Conservation (phyloP, 2,113 vertebrate species). For the Dryoscopus gambensis region DNA sequence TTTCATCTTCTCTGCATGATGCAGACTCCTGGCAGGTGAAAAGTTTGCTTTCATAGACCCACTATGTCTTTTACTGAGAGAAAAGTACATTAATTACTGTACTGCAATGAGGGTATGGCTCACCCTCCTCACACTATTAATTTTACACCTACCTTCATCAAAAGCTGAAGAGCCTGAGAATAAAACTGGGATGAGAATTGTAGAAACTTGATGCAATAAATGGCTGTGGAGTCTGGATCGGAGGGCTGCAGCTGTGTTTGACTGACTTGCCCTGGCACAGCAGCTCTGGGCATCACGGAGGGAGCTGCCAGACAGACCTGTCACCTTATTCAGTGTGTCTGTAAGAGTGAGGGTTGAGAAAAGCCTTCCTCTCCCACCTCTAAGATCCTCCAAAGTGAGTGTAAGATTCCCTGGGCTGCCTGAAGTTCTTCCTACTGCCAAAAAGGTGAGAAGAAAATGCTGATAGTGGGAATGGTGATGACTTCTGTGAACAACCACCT, state of each 20-base stretch:
- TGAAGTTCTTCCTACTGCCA: not conserved
- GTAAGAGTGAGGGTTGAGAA: not conserved
- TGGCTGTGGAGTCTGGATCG: not conserved
- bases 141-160: not conserved
- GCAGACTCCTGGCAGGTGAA: not conserved
- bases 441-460: not conserved
- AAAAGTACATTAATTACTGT: not conserved
- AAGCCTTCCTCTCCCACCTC: not conserved
- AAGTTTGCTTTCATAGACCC: not conserved
- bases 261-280: not conserved
- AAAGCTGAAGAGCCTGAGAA: not conserved
- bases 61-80: not conserved
- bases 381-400: not conserved
- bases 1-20: not conserved
- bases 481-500: not conserved
- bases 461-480: not conserved
- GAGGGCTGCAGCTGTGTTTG: not conserved
- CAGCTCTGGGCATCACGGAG: not conserved
- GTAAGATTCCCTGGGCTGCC: not conserved
- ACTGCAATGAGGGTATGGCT: not conserved
- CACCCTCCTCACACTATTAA: not conserved
- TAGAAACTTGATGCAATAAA: not conserved
- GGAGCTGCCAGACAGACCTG: not conserved
- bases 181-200: not conserved
- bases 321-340: not conserved